Evolutionary conservation across 2,113 vertebrate species (phyloP).

Genomic region (Lonchura striata): DNA sequence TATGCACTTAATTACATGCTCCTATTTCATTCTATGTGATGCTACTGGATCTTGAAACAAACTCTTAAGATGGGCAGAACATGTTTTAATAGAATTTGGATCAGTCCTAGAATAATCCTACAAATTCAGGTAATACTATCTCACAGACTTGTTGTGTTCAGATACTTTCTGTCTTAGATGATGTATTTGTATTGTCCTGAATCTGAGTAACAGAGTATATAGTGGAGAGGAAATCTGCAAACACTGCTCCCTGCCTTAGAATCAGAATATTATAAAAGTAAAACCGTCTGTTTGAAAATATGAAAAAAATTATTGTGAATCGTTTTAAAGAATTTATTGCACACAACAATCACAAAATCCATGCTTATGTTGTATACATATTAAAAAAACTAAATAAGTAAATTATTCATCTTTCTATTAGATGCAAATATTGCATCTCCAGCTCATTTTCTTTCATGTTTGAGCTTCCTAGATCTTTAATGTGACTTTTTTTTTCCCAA

Average conservation of each 20-base stretch:
- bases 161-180: background rate
- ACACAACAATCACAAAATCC: background rate
- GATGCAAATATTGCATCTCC: background rate
- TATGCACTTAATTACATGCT: conserved; percentile 33
- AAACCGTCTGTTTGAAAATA: background rate
- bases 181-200: background rate
- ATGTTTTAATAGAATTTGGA: background rate
- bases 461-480: background rate
- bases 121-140: background rate
- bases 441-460: background rate
- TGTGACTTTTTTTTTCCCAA: background rate
- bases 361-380: background rate
- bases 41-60: background rate
- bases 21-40: background rate
- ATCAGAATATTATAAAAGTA: background rate
- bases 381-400: background rate
- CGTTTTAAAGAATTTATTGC: background rate
- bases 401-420: background rate
- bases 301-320: background rate
- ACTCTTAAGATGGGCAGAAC: background rate
- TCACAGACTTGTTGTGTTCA: background rate
- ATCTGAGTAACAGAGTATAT: background rate
- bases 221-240: background rate
- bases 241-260: background rate
- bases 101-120: background rate